Base-by-base conservation (phyloP, 2,888 invertebrate species). In the Amphipoea lucens region DNA sequence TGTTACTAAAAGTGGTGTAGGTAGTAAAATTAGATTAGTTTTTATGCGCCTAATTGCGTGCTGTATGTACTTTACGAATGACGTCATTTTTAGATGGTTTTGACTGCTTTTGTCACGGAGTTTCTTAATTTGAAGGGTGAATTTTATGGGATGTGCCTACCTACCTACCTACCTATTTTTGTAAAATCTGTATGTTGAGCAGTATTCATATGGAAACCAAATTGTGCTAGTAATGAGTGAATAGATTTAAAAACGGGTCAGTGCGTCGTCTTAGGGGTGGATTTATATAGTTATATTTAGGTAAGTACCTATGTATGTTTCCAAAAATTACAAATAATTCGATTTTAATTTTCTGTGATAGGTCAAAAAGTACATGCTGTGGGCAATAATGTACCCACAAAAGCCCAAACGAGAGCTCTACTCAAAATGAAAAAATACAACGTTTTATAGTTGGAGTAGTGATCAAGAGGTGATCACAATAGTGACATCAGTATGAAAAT, bases 1-100 rank as follows among this genome's bases (percentile, higher is more conserved):
- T 42, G 78, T 67, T 74, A 73, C n/a, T 40, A 70, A 40, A 69
- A 75, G 48, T 78, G 7, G 40, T 70, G 9, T 62, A 68, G 66
- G 11, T 71, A 60, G 67, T 79, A 54, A 63, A 74, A 73, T 83
- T 77, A 69, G 40, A 80, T 72, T 66, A 36, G 4, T 66, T 74
- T 69, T 20, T 36, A 62, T 51, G 20, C 36, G 68, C n/a, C 12
- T 74, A 83, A 77, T 67, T 77, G 76, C 36, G 71, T 74, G 65
- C 4, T 66, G 62, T 74, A 68, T 65, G 60, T 74, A 68, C 17
- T 72, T 70, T 54, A 40, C 5, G 11, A 42, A 73, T 83, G 63
- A 77, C 45, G 75, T 67, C 72, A 77, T 60, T 42, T 23, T 62
- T 57, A 40, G 11, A 60, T 69, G 65, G 71, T 70, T 75, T 71